Evolutionary conservation across 2,113 vertebrate genomes (phyloP).

Genomic region (Acrocephalus kingi): DNA sequence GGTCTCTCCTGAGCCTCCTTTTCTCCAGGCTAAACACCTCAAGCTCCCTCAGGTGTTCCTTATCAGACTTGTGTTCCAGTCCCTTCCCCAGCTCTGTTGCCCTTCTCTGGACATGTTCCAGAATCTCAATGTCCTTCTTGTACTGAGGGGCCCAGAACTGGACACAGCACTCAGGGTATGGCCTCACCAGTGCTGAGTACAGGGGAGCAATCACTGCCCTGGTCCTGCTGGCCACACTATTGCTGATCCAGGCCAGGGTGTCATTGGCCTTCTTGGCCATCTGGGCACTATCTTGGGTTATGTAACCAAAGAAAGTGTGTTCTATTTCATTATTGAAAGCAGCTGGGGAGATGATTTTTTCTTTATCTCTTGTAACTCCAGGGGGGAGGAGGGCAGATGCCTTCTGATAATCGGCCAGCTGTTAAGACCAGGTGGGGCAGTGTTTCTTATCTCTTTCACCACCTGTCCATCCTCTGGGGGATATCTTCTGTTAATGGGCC

Average conservation of each 20-base stretch:
- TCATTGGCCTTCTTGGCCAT: not conserved
- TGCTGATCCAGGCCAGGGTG: not conserved
- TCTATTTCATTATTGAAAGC: no score
- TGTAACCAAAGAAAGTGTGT: no score
- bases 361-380: no score
- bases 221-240: not conserved
- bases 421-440: no score
- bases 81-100: not conserved
- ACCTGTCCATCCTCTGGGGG: no score
- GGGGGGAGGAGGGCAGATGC: no score
- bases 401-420: no score
- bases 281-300: not conserved
- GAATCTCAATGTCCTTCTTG: not conserved
- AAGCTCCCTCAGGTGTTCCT: not conserved
- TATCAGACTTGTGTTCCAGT: not conserved
- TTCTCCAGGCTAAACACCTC: not conserved
- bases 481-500: no score
- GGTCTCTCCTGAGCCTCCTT: not conserved
- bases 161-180: accelerated
- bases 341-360: no score
- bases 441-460: no score
- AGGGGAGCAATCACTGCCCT: not conserved
- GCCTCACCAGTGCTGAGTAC: not conserved
- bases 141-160: not conserved
- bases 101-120: not conserved